Base-by-base conservation (phyloP, 2,113 vertebrate species). In the Salvelinus sp. region DNA sequence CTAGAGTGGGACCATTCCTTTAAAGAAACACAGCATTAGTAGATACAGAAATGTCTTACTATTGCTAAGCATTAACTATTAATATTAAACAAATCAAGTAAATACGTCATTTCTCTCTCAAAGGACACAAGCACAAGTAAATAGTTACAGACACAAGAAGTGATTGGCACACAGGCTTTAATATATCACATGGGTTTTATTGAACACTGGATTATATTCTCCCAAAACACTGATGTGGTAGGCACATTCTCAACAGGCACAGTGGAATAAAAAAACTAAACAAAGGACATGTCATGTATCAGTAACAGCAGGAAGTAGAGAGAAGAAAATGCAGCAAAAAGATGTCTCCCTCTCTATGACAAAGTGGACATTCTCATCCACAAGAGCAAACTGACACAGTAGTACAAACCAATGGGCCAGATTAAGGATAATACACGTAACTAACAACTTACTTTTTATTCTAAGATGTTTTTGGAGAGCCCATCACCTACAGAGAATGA, bases 121-220 rank as follows among this genome's bases (percentile, higher is more conserved):
- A 5, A 33, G 30, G 3, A 58, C n/a, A 22, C 70, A 18, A 54
- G 14, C 16, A 50, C 48, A 14, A 3, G 14, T 12, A 54, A 54
- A 50, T 50, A 13, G 48, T 50, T 50, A 38, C 33, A 38, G 38
- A 38, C 38, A 38, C 38, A 38, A 38, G 38, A 9, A 38, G 7
- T 38, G 38, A 44, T 9, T 44, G 38, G 0, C 38, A 44, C 38
- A 44, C 38, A 44, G 38, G 7, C 38, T 54, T 4, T 23, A 22
- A 50, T 78, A 87, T 13, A 72, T 70, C 76, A 79, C 83, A 78
- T 86, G 71, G 67, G 65, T 90, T 81, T 93, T 89, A 91, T 92
- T 93, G 54, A 88, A 89, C 77, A 79, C 70, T 80, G 64, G 75
- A 70, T 89, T 87, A 86, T 67, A 76, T 75, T 74, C 82, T 83